These are phyloP conservation scores for Staurois parvus DNA, from an alignment of 2,797 vertebrate genomes.

Conservation along the genomic window DNA sequence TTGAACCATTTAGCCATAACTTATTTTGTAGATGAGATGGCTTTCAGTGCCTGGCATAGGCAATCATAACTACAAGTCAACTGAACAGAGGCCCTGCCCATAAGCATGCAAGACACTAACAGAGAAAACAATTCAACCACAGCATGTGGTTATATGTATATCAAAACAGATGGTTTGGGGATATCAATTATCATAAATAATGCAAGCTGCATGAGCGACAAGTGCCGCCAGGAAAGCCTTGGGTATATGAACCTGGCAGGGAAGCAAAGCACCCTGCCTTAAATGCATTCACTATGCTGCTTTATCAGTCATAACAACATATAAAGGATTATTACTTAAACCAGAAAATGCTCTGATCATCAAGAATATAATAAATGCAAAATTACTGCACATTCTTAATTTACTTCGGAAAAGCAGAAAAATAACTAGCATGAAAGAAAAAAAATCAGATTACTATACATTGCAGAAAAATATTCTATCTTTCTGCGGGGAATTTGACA, in stretches of 20 bases:
- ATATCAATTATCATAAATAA: slow-evolving; percentile 55
- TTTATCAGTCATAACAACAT: not conserved
- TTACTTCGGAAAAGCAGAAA: not conserved
- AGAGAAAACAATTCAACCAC: not conserved
- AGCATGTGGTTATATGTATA: slow-evolving; percentile 26
- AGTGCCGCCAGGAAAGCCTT: slow-evolving; percentile 29
- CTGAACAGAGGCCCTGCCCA: not conserved
- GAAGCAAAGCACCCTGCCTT: slow-evolving; percentile 29
- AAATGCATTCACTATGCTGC: not conserved
- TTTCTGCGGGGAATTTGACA: not conserved
- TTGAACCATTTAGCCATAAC: not conserved
- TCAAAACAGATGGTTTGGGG: slow-evolving; percentile 44
- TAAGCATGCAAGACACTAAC: not conserved
- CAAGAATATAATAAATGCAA: not conserved
- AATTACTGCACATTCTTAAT: not conserved
- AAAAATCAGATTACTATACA: not conserved
- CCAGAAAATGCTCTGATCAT: not conserved
- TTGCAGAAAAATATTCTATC: not conserved
- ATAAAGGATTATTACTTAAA: not conserved
- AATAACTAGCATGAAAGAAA: not conserved
- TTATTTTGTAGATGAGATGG: not conserved
- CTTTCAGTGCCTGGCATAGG: slow-evolving; percentile 13
- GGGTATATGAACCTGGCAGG: slow-evolving; percentile 17
- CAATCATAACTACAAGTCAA: slow-evolving; percentile 42
- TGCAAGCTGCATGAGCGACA: slow-evolving; percentile 2